phyloP scores from a whole-genome alignment of 2,888 invertebrate genomes.

The Cotesia congregata region DNA sequence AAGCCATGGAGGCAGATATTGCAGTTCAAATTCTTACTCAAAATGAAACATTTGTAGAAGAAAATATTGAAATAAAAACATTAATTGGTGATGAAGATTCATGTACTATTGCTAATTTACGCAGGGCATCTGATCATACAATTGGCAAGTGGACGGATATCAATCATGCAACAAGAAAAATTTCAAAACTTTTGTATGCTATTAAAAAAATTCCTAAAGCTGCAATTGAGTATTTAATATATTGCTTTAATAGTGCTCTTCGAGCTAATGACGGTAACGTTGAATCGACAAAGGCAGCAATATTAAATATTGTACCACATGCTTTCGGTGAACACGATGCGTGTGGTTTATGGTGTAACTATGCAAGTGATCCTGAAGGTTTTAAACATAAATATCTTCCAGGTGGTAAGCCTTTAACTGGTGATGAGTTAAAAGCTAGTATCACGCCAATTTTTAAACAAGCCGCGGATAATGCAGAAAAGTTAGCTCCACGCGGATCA shows the following conservation, averaged over 20 bases:
- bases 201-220: background rate
- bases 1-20: slow-evolving; percentile 2
- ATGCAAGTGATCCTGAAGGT: slow-evolving; percentile 1
- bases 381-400: slow-evolving; percentile 25
- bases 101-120: background rate
- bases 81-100: slow-evolving; percentile 10
- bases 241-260: background rate
- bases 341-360: slow-evolving; percentile 5
- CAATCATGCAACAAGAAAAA: slow-evolving; percentile 27
- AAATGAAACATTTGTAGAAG: slow-evolving; percentile 10
- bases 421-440: slow-evolving; percentile 11
- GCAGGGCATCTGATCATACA: background rate
- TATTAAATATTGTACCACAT: background rate
- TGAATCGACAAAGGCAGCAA: background rate
- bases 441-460: slow-evolving; percentile 9
- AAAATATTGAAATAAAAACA: slow-evolving; percentile 11
- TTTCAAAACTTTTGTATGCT: background rate
- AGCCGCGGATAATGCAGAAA: slow-evolving; percentile 31
- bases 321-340: background rate
- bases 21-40: background rate
- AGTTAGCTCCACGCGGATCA: slow-evolving; percentile 41
- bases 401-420: slow-evolving; percentile 24
- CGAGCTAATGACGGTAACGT: background rate
- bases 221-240: background rate
- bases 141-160: too few species aligned